Conservation (phyloP, 2,888 invertebrate species). For the Lampropteryx suffumata region DNA sequence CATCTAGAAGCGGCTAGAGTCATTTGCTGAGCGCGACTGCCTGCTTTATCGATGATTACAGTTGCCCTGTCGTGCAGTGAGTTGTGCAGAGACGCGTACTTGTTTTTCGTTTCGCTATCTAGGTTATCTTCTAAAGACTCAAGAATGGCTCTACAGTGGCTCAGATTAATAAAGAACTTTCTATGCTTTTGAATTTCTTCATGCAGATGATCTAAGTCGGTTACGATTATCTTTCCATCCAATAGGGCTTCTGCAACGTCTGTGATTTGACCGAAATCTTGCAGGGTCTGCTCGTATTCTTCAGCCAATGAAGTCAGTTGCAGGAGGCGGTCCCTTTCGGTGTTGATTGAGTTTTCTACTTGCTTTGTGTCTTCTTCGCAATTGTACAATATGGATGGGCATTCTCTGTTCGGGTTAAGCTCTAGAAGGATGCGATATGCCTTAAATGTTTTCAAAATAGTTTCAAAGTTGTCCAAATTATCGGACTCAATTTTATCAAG, state of each 20-base stretch:
- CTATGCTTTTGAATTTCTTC: conserved; percentile 95
- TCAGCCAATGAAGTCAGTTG: conserved; percentile 90
- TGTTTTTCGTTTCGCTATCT: conserved; percentile 89
- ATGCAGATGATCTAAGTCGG: conserved; percentile 90
- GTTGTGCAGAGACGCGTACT: conserved; percentile 88
- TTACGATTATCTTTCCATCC: conserved; percentile 89
- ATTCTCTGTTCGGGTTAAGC: conserved; percentile 87
- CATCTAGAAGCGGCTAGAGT: conserved; percentile 93
- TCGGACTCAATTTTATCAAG: conserved; percentile 87
- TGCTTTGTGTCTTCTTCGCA: conserved; percentile 87
- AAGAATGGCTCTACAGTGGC: conserved; percentile 92
- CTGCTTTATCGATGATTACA: conserved; percentile 90
- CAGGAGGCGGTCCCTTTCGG: conserved; percentile 89
- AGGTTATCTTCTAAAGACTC: conserved; percentile 93
- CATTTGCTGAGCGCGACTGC: conserved; percentile 91
- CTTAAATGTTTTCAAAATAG: conserved; percentile 84
- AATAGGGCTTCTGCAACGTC: conserved; percentile 92
- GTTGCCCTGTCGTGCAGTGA: conserved; percentile 90
- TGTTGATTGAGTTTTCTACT: conserved; percentile 86
- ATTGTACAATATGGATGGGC: conserved; percentile 85
- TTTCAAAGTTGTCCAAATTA: conserved; percentile 85
- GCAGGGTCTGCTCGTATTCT: conserved; percentile 94
- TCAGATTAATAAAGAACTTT: conserved; percentile 94
- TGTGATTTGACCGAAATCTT: conserved; percentile 93
- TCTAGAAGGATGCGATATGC: conserved; percentile 85